phyloP scores from a whole-genome alignment of 2,797 vertebrate genomes.

The Ctenosaura bakeri region DNA sequence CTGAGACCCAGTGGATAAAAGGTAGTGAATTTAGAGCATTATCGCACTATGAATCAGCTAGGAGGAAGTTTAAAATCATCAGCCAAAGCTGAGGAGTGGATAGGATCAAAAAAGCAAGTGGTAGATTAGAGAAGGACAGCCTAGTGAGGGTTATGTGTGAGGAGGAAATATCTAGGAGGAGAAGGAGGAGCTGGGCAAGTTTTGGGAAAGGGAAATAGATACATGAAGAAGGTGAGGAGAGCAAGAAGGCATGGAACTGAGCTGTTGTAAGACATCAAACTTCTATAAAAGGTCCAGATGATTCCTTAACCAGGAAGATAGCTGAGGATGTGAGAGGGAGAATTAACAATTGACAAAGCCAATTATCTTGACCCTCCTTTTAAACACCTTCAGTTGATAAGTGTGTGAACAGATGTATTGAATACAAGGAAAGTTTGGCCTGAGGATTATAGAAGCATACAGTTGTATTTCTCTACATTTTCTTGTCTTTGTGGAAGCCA shows the following conservation, averaged over 20 bases:
- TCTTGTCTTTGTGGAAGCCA: slow-evolving; percentile 54
- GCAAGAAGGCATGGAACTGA: background rate
- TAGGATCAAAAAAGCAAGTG: background rate
- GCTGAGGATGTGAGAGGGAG: background rate
- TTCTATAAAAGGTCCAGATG: background rate
- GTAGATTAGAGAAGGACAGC: background rate
- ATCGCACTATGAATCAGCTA: background rate
- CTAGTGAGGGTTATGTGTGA: too few species aligned
- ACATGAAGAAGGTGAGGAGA: background rate
- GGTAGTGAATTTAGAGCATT: background rate
- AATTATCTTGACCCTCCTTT: background rate
- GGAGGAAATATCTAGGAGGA: background rate
- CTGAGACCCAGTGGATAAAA: background rate
- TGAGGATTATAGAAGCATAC: background rate
- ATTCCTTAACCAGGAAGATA: background rate
- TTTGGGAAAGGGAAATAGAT: background rate
- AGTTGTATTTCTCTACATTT: slow-evolving; percentile 60
- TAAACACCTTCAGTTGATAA: background rate
- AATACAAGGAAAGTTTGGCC: background rate
- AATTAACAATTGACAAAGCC: background rate
- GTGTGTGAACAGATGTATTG: background rate
- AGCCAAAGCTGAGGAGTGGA: background rate
- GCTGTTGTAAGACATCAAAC: background rate
- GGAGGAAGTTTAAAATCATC: background rate
- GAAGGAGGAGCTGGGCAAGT: background rate